These are phyloP conservation scores for Diphyllodes magnificus DNA, from an alignment of 2,113 vertebrate species.

Conservation along the genomic window DNA sequence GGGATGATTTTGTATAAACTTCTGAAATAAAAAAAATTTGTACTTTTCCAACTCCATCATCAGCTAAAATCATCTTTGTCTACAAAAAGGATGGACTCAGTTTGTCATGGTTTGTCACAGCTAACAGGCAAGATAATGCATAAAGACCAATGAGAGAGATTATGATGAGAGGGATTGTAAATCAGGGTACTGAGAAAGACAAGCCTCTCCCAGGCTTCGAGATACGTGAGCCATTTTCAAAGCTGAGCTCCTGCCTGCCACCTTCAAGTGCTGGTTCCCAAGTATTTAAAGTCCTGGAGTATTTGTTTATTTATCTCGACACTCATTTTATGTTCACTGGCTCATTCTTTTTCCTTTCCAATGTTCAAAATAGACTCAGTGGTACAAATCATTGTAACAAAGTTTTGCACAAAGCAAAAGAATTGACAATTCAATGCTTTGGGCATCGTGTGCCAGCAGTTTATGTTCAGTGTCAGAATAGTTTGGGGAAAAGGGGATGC, in stretches of 20 bases:
- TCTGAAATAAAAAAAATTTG: neutral
- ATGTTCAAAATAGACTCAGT: neutral
- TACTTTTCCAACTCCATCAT: neutral
- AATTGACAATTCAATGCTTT: neutral
- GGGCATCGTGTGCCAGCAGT: neutral
- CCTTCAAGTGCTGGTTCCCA: neutral
- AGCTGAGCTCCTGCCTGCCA: neutral
- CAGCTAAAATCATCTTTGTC: neutral
- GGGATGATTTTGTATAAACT: neutral
- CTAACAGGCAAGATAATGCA: neutral
- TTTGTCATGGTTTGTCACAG: neutral
- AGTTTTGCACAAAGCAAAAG: neutral
- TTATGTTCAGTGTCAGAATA: neutral
- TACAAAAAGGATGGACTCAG: neutral
- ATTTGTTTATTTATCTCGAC: neutral
- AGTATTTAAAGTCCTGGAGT: neutral
- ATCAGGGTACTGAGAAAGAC: neutral
- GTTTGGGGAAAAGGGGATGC: neutral
- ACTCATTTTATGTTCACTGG: neutral
- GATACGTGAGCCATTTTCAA: neutral
- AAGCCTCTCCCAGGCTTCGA: neutral
- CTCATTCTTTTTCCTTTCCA: neutral
- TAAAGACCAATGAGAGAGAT: neutral
- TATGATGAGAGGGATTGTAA: neutral
- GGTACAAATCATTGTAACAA: neutral